Percentiles rank a stretch among this genome's conserved stretches.
These are phyloP conservation scores for Drosophila aff. DNA, from an alignment of 1,140 invertebrate species.

Conservation along the genomic window DNA sequence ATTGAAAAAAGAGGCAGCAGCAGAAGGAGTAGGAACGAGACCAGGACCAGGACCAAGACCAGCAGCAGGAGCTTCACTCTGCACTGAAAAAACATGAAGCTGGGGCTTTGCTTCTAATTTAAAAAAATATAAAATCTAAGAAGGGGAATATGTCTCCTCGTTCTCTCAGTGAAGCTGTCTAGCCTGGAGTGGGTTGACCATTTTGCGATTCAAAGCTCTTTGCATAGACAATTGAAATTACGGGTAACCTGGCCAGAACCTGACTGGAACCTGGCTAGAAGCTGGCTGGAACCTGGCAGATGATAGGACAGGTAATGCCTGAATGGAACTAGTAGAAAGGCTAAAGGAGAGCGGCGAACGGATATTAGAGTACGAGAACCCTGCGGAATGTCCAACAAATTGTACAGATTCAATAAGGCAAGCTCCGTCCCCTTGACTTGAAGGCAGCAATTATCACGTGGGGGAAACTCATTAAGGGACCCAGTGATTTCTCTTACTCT, in stretches of 20 bases:
- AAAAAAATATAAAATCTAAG: no score
- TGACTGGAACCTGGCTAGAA: neutral
- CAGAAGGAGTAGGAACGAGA: neutral
- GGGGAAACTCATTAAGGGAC: constrained; percentile 33
- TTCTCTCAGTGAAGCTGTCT: constrained; percentile 13
- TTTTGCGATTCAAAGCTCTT: constrained; percentile 73
- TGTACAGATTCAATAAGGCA: constrained; percentile 79
- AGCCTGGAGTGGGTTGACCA: constrained; percentile 44
- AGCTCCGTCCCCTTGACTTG: neutral
- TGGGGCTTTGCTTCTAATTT: neutral
- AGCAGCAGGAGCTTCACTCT: neutral
- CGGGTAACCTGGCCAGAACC: neutral
- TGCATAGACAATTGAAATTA: constrained; percentile 83
- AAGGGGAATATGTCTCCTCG: no score
- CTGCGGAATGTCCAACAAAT: constrained; percentile 64
- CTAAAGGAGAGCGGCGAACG: neutral
- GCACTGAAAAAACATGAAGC: neutral
- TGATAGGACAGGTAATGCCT: constrained; percentile 27
- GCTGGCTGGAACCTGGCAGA: neutral
- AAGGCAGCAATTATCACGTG: constrained; percentile 66
- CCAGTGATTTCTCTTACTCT: neutral
- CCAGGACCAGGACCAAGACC: neutral
- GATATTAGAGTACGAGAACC: neutral
- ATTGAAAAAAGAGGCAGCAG: constrained; percentile 19
- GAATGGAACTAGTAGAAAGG: neutral